Percentiles rank a stretch among this genome's conserved stretches.
phyloP scores from a whole-genome alignment of 1,140 invertebrate species.

The Nymphalis io region DNA sequence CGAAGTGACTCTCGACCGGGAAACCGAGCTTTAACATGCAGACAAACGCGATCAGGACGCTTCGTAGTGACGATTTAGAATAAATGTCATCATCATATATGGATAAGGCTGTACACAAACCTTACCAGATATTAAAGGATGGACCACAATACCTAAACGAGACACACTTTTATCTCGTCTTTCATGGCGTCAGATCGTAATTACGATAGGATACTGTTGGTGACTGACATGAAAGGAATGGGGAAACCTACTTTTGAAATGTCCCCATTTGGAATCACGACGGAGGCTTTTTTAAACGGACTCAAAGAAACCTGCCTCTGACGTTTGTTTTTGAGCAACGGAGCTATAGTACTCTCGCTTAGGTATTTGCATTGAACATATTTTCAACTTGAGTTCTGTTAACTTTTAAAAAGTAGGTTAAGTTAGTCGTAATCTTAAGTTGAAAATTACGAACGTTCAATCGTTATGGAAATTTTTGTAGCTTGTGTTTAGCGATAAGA shows the following conservation, averaged over 20 bases:
- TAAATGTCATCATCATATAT: neutral
- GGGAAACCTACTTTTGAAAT: constrained; percentile 22
- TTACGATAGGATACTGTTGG: constrained; percentile 44
- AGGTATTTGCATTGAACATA: neutral
- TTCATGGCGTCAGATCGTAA: constrained; percentile 44
- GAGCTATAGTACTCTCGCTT: neutral
- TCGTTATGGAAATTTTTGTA: too few species aligned
- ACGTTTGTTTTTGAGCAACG: constrained; percentile 20
- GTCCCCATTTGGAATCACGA: constrained; percentile 15
- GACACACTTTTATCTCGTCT: constrained; percentile 9
- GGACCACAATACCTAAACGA: constrained; percentile 1
- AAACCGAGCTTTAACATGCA: too few species aligned
- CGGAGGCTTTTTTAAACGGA: constrained; percentile 28
- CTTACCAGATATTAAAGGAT: neutral
- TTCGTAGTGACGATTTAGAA: neutral
- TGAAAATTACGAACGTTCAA: too few species aligned
- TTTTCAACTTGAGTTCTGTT: neutral
- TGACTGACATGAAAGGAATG: constrained; percentile 41
- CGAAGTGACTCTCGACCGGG: too few species aligned
- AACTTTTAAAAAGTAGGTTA: too few species aligned
- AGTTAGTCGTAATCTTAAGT: too few species aligned
- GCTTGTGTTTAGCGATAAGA: too few species aligned
- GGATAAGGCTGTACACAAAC: neutral
- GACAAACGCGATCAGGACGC: neutral
- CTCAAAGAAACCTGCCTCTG: constrained; percentile 31